Evolutionary conservation across 2,113 vertebrate species (phyloP), one percentile per base, ranked within the genome.

Genomic region (Garra rufa): DNA sequence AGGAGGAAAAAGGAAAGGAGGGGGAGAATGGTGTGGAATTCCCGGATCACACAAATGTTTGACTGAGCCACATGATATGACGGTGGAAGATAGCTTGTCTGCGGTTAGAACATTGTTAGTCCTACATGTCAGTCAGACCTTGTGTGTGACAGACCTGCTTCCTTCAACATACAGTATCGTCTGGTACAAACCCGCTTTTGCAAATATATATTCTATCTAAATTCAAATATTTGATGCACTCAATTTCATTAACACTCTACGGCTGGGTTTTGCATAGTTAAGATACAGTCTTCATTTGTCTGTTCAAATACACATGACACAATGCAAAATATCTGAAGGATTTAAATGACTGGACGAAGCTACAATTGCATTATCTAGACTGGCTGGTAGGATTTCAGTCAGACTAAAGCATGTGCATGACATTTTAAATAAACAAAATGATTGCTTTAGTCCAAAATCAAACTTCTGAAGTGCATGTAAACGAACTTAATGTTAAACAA

Each of bases 11-110:
- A 63, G n/a, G 11, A 61, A 19, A 26, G 38, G 21, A 44, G 57
- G 38, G 52, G 52, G 9, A 28, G 77, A 63, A 78, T 11, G 15
- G 38, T 79, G 76, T 44, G 59, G 77, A 46, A 65, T 80, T 80
- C 77, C 77, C 41, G 0, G 24, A 63, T 46, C 41, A 79, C 24
- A 46, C 43, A 46, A 78, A 59, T 61, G 41, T 80, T 80, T 30
- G 77, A 80, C 57, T 80, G 17, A 80, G 44, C 59, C 59, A 65
- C 41, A 80, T 65, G 77, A 44, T 59, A 30, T 65, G 71, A 75
- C 7, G 11, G 71, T 30, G 2, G 59, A 67, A 19, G n/a, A 65
- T 7, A 80, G 57, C 26, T 14, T 48, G 24, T 24, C 59, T 67
- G 28, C 17, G 10, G 11, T 34, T 30, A 44, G 43, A 44, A n/a